A percentile compares a stretch with the other conserved stretches of the same genome.
phyloP scores from a whole-genome alignment of 2,113 vertebrate genomes.

The Carassius auratus region DNA sequence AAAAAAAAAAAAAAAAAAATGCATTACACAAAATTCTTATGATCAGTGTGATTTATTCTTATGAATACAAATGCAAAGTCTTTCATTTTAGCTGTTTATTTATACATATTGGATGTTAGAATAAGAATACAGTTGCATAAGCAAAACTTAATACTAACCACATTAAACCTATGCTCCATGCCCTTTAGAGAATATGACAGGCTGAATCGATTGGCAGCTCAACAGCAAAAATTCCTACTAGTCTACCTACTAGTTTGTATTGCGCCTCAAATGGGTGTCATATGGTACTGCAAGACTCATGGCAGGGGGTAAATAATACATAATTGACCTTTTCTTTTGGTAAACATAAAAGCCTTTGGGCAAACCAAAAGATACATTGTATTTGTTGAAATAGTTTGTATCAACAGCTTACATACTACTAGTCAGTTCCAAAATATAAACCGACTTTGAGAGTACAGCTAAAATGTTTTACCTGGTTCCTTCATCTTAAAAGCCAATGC shows the following conservation, averaged over 20 bases:
- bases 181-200: neutral
- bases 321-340: neutral
- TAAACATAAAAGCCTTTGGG: neutral
- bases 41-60: neutral
- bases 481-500: neutral
- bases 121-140: neutral
- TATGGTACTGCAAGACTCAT: neutral
- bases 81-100: neutral
- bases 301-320: neutral
- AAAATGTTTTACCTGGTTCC: neutral
- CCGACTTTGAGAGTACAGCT: neutral
- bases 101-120: neutral
- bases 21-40: neutral
- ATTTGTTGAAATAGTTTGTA: neutral
- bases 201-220: neutral
- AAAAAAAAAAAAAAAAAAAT: no score
- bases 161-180: neutral
- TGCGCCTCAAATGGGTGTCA: neutral
- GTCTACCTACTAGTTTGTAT: neutral
- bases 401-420: neutral
- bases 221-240: neutral
- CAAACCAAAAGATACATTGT: neutral
- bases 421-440: neutral
- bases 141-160: neutral
- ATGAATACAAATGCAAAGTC: neutral